Percentiles rank a stretch among this genome's conserved stretches.
Conservation (phyloP, 2,888 invertebrate genomes). For the Leucozona laternaria region DNA sequence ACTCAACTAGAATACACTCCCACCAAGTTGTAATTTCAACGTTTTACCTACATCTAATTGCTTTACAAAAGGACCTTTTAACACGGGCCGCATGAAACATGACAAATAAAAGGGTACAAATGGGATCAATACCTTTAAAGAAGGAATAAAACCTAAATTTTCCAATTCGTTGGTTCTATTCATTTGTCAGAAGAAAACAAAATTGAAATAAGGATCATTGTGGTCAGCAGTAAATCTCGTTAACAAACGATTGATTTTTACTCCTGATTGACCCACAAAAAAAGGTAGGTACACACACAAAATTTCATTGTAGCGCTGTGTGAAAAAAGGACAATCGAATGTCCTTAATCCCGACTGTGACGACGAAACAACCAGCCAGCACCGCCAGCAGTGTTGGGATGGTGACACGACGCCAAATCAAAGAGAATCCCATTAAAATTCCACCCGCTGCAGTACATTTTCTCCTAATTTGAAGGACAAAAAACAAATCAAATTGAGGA, state of each 20-base stretch:
- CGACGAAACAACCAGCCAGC: background rate
- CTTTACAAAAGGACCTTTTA: constrained; percentile 31
- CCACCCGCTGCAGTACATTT: constrained; percentile 49
- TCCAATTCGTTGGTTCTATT: constrained; percentile 60
- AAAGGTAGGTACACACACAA: constrained; percentile 20
- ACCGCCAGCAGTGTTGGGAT: background rate
- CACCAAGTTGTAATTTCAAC: constrained; percentile 42
- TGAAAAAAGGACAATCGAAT: constrained; percentile 53
- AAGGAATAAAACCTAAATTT: constrained; percentile 53
- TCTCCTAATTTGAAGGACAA: constrained; percentile 56
- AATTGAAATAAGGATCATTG: constrained; percentile 26
- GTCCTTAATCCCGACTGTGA: constrained; percentile 37
- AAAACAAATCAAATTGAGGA: constrained; percentile 54
- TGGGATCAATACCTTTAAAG: background rate
- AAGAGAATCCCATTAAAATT: constrained; percentile 59
- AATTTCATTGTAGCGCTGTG: background rate
- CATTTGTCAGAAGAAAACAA: constrained; percentile 32
- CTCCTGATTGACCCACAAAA: constrained; percentile 64
- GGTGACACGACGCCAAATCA: constrained; percentile 13
- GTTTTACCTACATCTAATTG: constrained; percentile 47
- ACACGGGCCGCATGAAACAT: background rate
- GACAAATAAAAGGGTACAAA: constrained; percentile 21
- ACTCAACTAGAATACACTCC: constrained; percentile 43
- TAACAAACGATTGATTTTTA: constrained; percentile 70
- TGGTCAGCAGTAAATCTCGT: constrained; percentile 71